Conservation (phyloP, 1,140 invertebrate genomes). For the Drosophila pachea region DNA sequence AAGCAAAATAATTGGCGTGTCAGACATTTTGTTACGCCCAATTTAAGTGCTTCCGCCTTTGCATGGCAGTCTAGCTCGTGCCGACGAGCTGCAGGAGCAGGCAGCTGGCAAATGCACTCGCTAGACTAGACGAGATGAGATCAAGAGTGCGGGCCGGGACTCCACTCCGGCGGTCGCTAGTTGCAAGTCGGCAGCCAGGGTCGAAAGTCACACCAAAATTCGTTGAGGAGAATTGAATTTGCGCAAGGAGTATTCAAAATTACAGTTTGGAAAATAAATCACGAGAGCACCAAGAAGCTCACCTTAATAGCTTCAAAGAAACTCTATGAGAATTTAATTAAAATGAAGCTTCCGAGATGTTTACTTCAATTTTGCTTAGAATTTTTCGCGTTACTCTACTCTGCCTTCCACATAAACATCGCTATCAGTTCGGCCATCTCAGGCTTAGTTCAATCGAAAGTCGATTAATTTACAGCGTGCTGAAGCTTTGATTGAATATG, state of each 20-base stretch:
- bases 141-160: conserved; percentile 1
- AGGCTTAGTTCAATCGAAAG: not conserved
- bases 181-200: conserved; percentile 6
- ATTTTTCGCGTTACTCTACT: too few relatives aligned
- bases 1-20: conserved; percentile 73
- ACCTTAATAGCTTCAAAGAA: not conserved
- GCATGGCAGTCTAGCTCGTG: conserved; percentile 28
- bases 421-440: too few relatives aligned
- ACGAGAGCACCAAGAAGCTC: too few relatives aligned
- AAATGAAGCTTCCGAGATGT: too few relatives aligned
- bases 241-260: conserved; percentile 11
- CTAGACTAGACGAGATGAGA: conserved; percentile 16
- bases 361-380: too few relatives aligned
- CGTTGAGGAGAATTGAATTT: conserved; percentile 19
- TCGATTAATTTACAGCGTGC: conserved; percentile 18
- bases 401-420: too few relatives aligned
- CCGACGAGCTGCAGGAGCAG: not conserved
- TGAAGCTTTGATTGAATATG: conserved; percentile 16
- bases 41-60: conserved; percentile 71
- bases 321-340: not conserved
- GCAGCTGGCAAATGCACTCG: conserved; percentile 27
- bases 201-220: conserved; percentile 40
- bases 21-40: conserved; percentile 75
- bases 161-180: too few relatives aligned
- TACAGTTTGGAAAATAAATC: too few relatives aligned